Evolutionary conservation across 2,797 vertebrate species (phyloP), one percentile per base, ranked within the genome.

Genomic region (Eospalax fontanierii): DNA sequence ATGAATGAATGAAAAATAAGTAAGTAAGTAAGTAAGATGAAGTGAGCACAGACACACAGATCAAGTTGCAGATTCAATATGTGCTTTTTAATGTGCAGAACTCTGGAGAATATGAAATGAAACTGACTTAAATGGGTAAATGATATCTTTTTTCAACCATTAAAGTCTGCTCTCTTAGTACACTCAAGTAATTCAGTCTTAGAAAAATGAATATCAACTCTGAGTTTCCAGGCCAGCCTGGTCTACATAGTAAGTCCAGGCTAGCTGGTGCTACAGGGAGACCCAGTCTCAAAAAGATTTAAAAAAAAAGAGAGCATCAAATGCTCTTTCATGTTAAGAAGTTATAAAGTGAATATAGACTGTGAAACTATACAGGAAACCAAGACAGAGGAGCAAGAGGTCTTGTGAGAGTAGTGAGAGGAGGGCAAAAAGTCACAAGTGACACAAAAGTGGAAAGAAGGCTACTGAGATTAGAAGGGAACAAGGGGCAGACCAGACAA

Each of bases 11-110:
- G 22, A 43, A 22, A 30, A 6, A 7, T 70, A 54, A 15, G 66
- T n/a, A n/a, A n/a, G 16, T 74, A 30, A 93, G 26, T 70, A 94
- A 88, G 92, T 83, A 90, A 87, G 11, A 63, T 4, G 54, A 93
- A 80, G 74, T 7, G 54, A 92, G 93, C 14, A 82, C 6, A 86
- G 28, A 93, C 22, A 79, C 2, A 54, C 6, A 91, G 28, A 92
- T 8, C 40, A 96, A 89, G 57, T 57, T 80, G 78, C 26, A 79
- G n/a, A 89, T 57, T 92, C 70, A 92, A 74, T 1, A 1, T 40
- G 15, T 75, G 54, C 26, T 86, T 68, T 70, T 14, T 54, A 71
- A 91, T n/a, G 24, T 63, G 21, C 28, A 94, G 43, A 38, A 89
- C 38, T 95, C 40, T 59, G 26, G 46, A 73, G 22, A 65, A 6